These are phyloP conservation scores for Drosophila trapezifrons DNA, from an alignment of 1,140 invertebrate species.

Conservation along the genomic window DNA sequence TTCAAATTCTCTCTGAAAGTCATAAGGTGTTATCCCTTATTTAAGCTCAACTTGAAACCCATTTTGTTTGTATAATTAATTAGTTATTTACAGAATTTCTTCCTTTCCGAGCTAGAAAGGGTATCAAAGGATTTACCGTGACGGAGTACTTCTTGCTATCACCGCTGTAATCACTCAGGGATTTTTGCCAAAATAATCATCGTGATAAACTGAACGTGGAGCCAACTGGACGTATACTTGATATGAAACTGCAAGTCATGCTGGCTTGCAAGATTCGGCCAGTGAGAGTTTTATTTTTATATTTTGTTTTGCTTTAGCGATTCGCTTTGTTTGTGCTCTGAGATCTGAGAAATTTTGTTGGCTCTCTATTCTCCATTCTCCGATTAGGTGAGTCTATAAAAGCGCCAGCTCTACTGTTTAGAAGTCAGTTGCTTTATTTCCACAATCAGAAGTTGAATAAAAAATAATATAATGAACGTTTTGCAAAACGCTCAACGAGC, in stretches of 20 bases:
- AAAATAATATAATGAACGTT: conserved; percentile 15
- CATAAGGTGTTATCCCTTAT: too few species aligned
- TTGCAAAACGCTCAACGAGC: conserved; percentile 10
- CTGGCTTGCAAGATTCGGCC: not conserved
- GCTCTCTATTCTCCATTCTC: not conserved
- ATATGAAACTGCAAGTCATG: conserved; percentile 22
- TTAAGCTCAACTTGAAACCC: too few species aligned
- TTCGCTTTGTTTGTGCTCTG: conserved; percentile 8
- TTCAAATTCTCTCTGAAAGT: too few species aligned
- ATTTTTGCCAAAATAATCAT: not conserved
- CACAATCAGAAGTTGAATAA: too few species aligned
- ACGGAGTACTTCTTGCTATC: not conserved
- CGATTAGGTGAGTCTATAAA: conserved; percentile 25
- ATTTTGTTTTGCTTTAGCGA: conserved; percentile 22
- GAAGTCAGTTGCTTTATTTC: conserved; percentile 4
- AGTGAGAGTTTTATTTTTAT: not conserved
- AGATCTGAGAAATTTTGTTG: too few species aligned
- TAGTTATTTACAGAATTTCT: not conserved
- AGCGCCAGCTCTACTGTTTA: not conserved
- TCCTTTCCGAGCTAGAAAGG: not conserved
- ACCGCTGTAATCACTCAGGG: not conserved
- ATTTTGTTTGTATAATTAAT: not conserved
- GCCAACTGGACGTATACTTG: not conserved
- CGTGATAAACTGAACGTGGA: conserved; percentile 1
- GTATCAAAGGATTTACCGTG: not conserved